Base-by-base conservation (phyloP, 2,797 vertebrate species). In the Gymnopithys bicolor region DNA sequence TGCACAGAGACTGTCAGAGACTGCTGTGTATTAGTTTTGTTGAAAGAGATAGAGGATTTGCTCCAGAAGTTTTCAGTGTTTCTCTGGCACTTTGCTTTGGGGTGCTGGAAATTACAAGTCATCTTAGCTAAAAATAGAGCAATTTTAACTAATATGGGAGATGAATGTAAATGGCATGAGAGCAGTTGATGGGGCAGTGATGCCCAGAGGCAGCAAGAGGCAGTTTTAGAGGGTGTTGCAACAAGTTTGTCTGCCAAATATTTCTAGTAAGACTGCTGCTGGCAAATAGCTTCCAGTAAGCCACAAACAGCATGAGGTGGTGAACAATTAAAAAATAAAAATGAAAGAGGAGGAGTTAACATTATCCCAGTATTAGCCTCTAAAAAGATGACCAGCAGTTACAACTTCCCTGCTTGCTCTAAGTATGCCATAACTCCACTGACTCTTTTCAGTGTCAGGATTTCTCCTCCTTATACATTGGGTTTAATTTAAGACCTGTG, bases 191-290 rank as follows among this genome's bases (percentile, higher is more conserved):
- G 8, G 25, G 25, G 18, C 35, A 59, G 7, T 3, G 5, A 51
- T 66, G 59, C 19, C 48, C 0, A 0, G 17, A 60, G 59, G 19
- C n/a, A 14, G 24, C 0, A 3, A 64, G 55, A 81, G 41, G 19
- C 33, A 27, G 33, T 78, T 70, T 52, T 52, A 60, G 32, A 46
- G 48, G 32, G 17, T 35, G 32, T 66, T n/a, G 16, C 10, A 33
- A 49, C 22, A 87, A 35, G 19, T 52, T n/a, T 63, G 13, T 13
- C 27, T 37, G 51, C n/a, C 32, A 73, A 13, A 41, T 37, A 30
- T 23, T 87, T 64, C 46, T 81, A 66, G 9, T 39, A 66, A 60
- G 24, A 21, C 41, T 77, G 19, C 41, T 69, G 41, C 51, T 52
- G 37, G 30, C 51, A 68, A 60, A 51, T 22, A 37, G 30, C 18